Percentiles rank a stretch among this genome's conserved stretches.
These are phyloP conservation scores for Leptinotarsa defecta DNA, from an alignment of 1,140 invertebrate genomes.

Conservation along the genomic window DNA sequence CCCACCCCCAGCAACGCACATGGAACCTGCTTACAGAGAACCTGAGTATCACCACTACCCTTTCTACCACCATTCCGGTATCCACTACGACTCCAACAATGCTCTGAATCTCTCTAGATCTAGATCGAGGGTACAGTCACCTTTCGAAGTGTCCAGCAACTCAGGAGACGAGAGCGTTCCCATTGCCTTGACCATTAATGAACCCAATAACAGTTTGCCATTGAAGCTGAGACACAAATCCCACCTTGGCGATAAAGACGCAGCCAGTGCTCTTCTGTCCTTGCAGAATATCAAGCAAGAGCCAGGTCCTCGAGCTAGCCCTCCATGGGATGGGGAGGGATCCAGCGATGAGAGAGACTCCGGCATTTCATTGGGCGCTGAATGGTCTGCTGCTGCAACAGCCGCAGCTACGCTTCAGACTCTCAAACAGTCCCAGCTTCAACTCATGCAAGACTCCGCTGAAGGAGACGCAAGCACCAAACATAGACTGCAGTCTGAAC, in stretches of 20 bases:
- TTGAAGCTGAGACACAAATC: slow-evolving; percentile 91
- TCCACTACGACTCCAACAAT: slow-evolving; percentile 61
- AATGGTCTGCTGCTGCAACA: slow-evolving; percentile 62
- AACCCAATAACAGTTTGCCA: slow-evolving; percentile 71
- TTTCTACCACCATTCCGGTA: slow-evolving; percentile 49
- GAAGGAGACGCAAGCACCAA: slow-evolving; percentile 64
- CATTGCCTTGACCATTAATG: slow-evolving; percentile 52
- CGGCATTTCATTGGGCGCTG: slow-evolving; percentile 80
- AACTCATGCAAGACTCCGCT: slow-evolving; percentile 53
- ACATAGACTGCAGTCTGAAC: slow-evolving; percentile 80
- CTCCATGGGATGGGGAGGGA: slow-evolving; percentile 81
- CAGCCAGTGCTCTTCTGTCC: slow-evolving; percentile 75
- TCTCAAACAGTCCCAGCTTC: slow-evolving; percentile 58
- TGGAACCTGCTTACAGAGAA: slow-evolving; percentile 52
- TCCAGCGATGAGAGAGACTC: slow-evolving; percentile 87
- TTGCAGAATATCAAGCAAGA: slow-evolving; percentile 84
- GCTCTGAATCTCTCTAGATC: slow-evolving; percentile 69
- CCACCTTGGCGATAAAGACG: slow-evolving; percentile 86
- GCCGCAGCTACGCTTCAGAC: slow-evolving; percentile 52
- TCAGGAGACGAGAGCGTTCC: slow-evolving; percentile 71
- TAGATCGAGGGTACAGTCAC: slow-evolving; percentile 60
- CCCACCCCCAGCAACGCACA: slow-evolving; percentile 51
- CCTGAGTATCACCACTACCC: slow-evolving; percentile 50
- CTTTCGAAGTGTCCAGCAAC: slow-evolving; percentile 72
- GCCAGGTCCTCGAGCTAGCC: slow-evolving; percentile 72